A percentile compares a stretch with the other conserved stretches of the same genome.
Evolutionary conservation across 2,797 vertebrate genomes (phyloP).

Genomic region (Centroberyx gerrardi): DNA sequence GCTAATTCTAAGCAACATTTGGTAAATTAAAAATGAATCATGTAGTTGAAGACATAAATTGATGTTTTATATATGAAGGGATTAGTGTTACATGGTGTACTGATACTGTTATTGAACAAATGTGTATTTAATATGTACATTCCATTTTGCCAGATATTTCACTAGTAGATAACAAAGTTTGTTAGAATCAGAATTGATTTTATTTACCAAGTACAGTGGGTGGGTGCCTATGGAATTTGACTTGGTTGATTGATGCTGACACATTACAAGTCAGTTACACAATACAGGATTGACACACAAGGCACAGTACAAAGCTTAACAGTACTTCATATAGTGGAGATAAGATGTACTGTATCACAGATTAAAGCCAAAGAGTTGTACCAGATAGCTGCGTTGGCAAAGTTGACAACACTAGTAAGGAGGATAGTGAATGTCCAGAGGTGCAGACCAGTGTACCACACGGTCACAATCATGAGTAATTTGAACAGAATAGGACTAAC

Average conservation of each 20-base stretch:
- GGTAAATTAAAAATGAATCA: not conserved
- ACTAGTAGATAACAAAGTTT: not conserved
- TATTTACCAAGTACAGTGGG: not conserved
- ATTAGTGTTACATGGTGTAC: too few relatives aligned
- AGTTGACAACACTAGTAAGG: not conserved
- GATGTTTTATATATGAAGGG: not conserved
- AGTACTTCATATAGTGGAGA: not conserved
- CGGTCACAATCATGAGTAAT: too few relatives aligned
- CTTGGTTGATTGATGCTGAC: conserved; percentile 20
- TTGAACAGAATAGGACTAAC: not conserved
- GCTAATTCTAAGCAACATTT: conserved; percentile 9
- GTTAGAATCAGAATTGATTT: not conserved
- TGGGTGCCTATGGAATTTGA: conserved; percentile 1
- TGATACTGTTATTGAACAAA: conserved; percentile 3
- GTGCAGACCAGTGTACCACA: too few relatives aligned
- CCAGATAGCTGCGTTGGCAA: not conserved
- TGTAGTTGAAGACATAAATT: not conserved
- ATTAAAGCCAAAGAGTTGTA: too few relatives aligned
- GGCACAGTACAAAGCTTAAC: conserved; percentile 2
- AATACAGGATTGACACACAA: conserved; percentile 19
- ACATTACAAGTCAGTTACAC: conserved; percentile 32
- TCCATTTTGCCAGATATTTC: not conserved
- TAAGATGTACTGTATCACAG: not conserved
- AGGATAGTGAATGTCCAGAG: not conserved
- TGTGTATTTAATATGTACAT: not conserved